Percentiles rank a stretch among this genome's conserved stretches.
These are phyloP conservation scores for Blastobasis adustella DNA, from an alignment of 2,888 invertebrate species.

Conservation along the genomic window DNA sequence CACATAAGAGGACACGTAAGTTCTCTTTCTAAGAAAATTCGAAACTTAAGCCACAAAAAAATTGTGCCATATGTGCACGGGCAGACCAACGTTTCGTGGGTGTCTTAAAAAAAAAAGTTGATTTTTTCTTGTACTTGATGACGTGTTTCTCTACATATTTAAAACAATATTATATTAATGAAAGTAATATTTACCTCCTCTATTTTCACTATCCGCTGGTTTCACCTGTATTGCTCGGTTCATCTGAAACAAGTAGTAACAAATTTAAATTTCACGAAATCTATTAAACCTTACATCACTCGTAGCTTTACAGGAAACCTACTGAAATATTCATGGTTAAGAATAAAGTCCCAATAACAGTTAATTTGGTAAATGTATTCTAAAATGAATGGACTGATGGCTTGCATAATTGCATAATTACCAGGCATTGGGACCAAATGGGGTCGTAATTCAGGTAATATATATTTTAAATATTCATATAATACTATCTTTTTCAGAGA, in stretches of 20 bases:
- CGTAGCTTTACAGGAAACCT: background rate
- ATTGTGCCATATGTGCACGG: too few relatives aligned
- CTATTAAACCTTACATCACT: background rate
- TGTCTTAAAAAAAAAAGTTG: too few relatives aligned
- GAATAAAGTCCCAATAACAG: constrained; percentile 31
- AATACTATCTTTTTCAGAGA: too few relatives aligned
- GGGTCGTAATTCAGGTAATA: background rate
- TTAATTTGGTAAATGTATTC: constrained; percentile 44
- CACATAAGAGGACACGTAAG: too few relatives aligned
- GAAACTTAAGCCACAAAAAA: too few relatives aligned
- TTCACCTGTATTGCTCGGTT: constrained; percentile 99
- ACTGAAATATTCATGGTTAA: constrained; percentile 2
- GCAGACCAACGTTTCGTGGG: too few relatives aligned
- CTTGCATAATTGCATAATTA: constrained; percentile 44
- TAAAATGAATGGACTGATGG: constrained; percentile 37
- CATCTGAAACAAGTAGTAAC: constrained; percentile 85
- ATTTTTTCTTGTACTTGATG: too few relatives aligned
- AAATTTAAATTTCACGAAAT: background rate
- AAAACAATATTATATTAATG: too few relatives aligned
- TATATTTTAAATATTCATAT: too few relatives aligned
- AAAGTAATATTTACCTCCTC: constrained; percentile 85
- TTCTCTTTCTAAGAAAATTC: too few relatives aligned
- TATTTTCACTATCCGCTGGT: constrained; percentile 99
- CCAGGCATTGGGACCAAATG: constrained; percentile 7
- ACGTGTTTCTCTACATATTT: too few relatives aligned